These are phyloP conservation scores for Xylocopa sonorina DNA, from an alignment of 1,140 invertebrate species.

Conservation along the genomic window DNA sequence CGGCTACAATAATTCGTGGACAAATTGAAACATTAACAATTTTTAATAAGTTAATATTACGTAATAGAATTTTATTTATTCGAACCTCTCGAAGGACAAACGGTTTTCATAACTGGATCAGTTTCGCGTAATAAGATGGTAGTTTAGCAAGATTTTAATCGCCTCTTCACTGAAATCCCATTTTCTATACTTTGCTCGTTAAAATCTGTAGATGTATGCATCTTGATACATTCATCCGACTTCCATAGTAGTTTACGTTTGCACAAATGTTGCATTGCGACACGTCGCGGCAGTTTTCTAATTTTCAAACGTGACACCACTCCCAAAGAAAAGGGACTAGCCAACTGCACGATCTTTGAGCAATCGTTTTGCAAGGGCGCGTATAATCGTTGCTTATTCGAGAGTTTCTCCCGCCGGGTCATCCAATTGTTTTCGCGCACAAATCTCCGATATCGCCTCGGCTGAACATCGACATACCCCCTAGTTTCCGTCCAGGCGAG, in stretches of 20 bases:
- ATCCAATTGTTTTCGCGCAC: slow-evolving; percentile 40
- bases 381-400: not conserved
- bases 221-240: too few relatives aligned
- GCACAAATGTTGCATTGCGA: not conserved
- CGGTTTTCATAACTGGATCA: too few relatives aligned
- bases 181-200: too few relatives aligned
- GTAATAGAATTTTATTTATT: too few relatives aligned
- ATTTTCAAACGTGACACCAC: not conserved
- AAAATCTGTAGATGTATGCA: too few relatives aligned
- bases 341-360: not conserved
- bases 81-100: too few relatives aligned
- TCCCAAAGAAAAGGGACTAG: not conserved
- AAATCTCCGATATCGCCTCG: slow-evolving; percentile 34
- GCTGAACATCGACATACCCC: not conserved
- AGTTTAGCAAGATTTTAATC: too few relatives aligned
- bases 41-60: too few relatives aligned
- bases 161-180: too few relatives aligned
- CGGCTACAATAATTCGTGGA: too few relatives aligned
- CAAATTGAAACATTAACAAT: too few relatives aligned
- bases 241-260: not conserved
- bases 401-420: slow-evolving; percentile 21
- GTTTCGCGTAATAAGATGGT: too few relatives aligned
- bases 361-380: not conserved
- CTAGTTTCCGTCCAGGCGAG: not conserved
- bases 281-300: not conserved